Percentiles rank a stretch among this genome's conserved stretches.
Conservation (phyloP, 2,797 vertebrate genomes). For the Pagetopsis macropterus region DNA sequence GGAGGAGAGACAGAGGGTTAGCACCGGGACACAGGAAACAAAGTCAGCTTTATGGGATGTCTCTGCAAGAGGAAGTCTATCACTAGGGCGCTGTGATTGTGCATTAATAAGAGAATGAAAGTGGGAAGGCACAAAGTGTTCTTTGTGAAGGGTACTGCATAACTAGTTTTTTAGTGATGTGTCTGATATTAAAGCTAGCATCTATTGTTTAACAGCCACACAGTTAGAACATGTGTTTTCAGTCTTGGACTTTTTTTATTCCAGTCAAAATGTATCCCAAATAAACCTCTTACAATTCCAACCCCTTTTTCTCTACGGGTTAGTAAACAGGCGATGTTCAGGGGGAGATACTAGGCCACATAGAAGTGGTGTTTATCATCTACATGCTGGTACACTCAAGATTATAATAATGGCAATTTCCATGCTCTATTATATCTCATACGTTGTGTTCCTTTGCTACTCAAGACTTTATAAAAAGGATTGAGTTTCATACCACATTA, state of each 20-base stretch:
- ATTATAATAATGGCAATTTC: too few species aligned
- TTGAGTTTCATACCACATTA: too few species aligned
- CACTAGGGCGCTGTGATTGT: not conserved
- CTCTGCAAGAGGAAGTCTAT: not conserved
- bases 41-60: not conserved
- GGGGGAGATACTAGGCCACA: too few species aligned
- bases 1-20: conserved; percentile 13
- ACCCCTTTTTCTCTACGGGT: too few species aligned
- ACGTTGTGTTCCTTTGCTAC: too few species aligned
- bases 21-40: conserved; percentile 13
- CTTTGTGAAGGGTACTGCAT: not conserved
- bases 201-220: not conserved
- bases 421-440: too few species aligned
- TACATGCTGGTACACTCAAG: too few species aligned
- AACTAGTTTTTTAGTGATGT: not conserved
- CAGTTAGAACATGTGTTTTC: too few species aligned
- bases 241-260: not conserved
- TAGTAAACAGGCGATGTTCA: too few species aligned
- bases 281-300: not conserved
- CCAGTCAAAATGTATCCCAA: not conserved
- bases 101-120: not conserved
- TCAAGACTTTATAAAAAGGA: too few species aligned
- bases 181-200: not conserved
- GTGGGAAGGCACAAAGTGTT: not conserved
- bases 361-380: too few species aligned